phyloP scores from a whole-genome alignment of 2,797 vertebrate species.

The Phalanger gymnotis region DNA sequence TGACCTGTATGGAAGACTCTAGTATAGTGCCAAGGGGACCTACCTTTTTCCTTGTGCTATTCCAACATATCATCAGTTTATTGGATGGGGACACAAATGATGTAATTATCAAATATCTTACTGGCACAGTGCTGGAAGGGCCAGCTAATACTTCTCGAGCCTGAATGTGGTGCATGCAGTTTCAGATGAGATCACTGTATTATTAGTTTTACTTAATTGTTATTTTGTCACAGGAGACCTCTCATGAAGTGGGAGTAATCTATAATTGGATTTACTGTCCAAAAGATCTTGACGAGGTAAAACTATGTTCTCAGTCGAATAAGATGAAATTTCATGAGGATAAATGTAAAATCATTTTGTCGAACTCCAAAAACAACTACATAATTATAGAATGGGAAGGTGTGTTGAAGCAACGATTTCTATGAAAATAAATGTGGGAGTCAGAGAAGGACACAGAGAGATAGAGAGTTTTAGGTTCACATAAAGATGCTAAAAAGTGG shows the following conservation, averaged over 20 bases:
- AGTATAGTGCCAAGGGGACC: neutral
- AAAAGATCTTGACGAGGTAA: neutral
- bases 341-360: neutral
- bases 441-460: neutral
- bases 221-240: neutral
- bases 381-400: neutral
- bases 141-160: neutral
- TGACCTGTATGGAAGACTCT: neutral
- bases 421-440: neutral
- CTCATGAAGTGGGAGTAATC: neutral
- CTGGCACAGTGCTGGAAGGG: neutral
- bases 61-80: neutral
- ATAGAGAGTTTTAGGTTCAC: neutral
- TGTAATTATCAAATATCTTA: neutral
- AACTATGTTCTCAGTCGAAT: neutral
- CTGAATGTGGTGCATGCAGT: neutral
- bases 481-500: neutral
- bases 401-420: neutral
- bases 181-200: neutral
- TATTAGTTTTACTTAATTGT: neutral
- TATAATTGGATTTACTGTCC: neutral
- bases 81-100: neutral
- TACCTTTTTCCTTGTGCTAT: neutral
- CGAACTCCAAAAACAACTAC: neutral
- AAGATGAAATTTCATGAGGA: neutral